phyloP scores from a whole-genome alignment of 1,140 invertebrate genomes.

The Pseudoatta argentina region DNA sequence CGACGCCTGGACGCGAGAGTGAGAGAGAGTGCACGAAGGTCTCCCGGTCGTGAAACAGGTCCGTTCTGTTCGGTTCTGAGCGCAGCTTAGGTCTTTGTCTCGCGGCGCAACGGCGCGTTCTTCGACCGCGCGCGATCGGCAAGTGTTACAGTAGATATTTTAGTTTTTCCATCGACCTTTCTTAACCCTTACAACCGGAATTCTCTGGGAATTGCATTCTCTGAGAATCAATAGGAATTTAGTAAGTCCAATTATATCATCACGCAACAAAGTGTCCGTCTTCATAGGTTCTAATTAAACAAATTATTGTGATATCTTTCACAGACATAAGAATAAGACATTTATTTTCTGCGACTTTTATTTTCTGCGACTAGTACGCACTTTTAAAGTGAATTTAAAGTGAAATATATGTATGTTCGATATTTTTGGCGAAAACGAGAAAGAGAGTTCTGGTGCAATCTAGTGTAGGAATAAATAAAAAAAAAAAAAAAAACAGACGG shows the following conservation, averaged over 20 bases:
- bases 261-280: not conserved
- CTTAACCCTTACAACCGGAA: not conserved
- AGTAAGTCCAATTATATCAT: not conserved
- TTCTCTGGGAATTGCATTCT: not conserved
- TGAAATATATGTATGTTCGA: too few species aligned
- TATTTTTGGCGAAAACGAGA: too few species aligned
- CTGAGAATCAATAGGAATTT: not conserved
- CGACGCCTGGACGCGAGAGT: slow-evolving; percentile 12
- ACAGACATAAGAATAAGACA: not conserved
- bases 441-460: too few species aligned
- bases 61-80: slow-evolving; percentile 58
- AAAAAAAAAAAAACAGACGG: too few species aligned
- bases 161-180: slow-evolving; percentile 10
- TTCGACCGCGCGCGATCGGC: slow-evolving; percentile 31
- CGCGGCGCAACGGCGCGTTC: slow-evolving; percentile 29
- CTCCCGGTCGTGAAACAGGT: slow-evolving; percentile 63
- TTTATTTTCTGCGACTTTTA: too few species aligned
- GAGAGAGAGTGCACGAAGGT: slow-evolving; percentile 49
- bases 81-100: slow-evolving; percentile 57
- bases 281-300: not conserved
- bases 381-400: too few species aligned
- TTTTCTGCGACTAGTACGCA: too few species aligned
- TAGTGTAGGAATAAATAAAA: too few species aligned
- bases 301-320: not conserved
- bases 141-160: slow-evolving; percentile 41